Conservation (phyloP, 2,888 invertebrate genomes). For the Leptinotarsa haldemani region DNA sequence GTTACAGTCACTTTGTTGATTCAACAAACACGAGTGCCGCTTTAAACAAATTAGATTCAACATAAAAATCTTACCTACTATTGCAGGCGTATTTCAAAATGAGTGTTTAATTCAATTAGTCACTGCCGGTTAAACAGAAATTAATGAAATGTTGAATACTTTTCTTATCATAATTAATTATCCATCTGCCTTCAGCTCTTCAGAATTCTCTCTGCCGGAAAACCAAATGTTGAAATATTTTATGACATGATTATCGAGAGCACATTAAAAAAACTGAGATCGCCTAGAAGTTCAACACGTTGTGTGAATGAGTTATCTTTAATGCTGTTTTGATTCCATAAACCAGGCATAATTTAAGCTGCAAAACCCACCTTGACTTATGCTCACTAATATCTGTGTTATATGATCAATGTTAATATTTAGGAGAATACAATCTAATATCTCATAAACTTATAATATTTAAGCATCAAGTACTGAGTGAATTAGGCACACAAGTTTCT, state of each 20-base stretch:
- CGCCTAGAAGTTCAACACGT: neutral
- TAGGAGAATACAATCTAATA: neutral
- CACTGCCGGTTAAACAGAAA: neutral
- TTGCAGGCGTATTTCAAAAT: neutral
- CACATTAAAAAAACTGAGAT: neutral
- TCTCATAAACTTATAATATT: neutral
- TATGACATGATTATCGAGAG: neutral
- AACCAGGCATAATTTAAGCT: neutral
- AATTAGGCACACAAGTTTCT: neutral
- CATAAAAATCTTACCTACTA: neutral
- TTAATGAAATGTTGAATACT: neutral
- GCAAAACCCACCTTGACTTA: neutral
- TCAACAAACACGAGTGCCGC: neutral
- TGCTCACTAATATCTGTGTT: neutral
- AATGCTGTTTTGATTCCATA: neutral
- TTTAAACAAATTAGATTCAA: neutral
- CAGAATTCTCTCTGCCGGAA: too few species aligned
- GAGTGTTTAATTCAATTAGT: neutral
- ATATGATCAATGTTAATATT: neutral
- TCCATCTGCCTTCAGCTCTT: too few species aligned
- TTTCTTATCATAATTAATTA: too few species aligned
- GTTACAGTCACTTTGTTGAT: neutral
- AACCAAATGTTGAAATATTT: neutral
- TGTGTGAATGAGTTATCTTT: neutral
- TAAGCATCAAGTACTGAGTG: neutral